These are phyloP conservation scores for Chymomyza caudatula DNA, from an alignment of 2,888 invertebrate genomes.

Conservation along the genomic window DNA sequence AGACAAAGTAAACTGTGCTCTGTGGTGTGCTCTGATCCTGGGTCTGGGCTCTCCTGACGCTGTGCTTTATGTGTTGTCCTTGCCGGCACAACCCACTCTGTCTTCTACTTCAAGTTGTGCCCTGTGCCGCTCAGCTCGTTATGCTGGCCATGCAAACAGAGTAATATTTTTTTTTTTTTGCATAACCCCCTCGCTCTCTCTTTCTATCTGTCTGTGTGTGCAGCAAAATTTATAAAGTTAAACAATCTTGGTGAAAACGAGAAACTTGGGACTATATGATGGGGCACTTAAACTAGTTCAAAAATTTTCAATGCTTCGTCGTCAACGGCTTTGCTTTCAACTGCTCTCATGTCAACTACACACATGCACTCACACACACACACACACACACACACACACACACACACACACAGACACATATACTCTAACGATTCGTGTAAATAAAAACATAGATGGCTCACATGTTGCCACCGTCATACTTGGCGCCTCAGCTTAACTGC, in stretches of 20 bases:
- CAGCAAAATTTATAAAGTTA: constrained; percentile 61
- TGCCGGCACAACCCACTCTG: constrained; percentile 38
- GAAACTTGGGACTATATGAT: constrained; percentile 72
- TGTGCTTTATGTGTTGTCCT: constrained; percentile 64
- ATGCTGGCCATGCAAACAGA: constrained; percentile 48
- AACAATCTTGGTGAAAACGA: constrained; percentile 72
- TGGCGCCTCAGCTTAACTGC: not conserved
- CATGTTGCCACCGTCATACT: constrained; percentile 1
- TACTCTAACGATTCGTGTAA: constrained; percentile 56
- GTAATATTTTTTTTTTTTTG: constrained; percentile 71
- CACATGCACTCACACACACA: too few relatives aligned
- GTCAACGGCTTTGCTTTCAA: constrained; percentile 52
- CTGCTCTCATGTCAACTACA: constrained; percentile 52
- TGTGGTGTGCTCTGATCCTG: constrained; percentile 22
- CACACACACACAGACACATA: constrained; percentile 7
- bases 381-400: constrained; percentile 10
- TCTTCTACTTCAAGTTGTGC: constrained; percentile 33
- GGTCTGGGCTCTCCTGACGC: constrained; percentile 22
- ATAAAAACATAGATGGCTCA: constrained; percentile 55
- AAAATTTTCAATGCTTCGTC: constrained; percentile 63
- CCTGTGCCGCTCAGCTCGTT: constrained; percentile 25
- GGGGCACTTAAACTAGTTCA: constrained; percentile 73
- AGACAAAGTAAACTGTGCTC: constrained; percentile 49
- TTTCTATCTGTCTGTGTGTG: constrained; percentile 12
- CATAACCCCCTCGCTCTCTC: constrained; percentile 43